phyloP scores from a whole-genome alignment of 2,888 invertebrate genomes.

The Amphipoea oculea region DNA sequence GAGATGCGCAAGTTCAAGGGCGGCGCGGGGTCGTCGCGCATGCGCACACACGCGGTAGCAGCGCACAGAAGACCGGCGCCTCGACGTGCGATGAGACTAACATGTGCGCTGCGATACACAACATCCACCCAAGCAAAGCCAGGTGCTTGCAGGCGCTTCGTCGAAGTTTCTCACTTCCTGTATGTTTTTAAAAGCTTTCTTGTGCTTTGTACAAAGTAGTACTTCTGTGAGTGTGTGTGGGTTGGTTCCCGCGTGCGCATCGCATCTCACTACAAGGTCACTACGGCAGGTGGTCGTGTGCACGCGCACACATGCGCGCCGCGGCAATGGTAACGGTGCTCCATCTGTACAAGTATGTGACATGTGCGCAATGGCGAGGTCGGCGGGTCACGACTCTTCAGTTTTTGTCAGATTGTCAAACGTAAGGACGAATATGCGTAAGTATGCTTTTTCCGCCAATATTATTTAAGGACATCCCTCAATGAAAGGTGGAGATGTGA shows the following conservation, averaged over 20 bases:
- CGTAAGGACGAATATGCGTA: neutral
- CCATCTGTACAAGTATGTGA: neutral
- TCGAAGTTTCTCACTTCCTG: neutral
- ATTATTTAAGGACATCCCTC: neutral
- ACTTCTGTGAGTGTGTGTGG: slow-evolving; percentile 1
- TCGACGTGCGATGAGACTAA: neutral
- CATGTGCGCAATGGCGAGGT: slow-evolving; percentile 14
- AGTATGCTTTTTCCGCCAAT: neutral
- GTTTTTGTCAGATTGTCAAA: slow-evolving; percentile 1
- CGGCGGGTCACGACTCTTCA: slow-evolving; percentile 3
- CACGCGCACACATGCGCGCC: neutral
- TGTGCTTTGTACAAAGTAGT: neutral
- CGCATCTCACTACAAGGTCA: slow-evolving; percentile 40
- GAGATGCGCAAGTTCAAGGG: slow-evolving; percentile 66
- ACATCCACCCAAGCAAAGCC: neutral
- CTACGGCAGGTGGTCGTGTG: neutral
- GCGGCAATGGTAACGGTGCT: slow-evolving; percentile 9
- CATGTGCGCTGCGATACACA: neutral
- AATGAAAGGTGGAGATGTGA: neutral
- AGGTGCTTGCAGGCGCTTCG: neutral
- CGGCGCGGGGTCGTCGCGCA: slow-evolving; percentile 4
- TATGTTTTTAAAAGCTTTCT: neutral
- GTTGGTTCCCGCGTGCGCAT: neutral
- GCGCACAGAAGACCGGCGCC: neutral
- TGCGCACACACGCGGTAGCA: slow-evolving; percentile 18